A percentile compares a stretch with the other conserved stretches of the same genome.
These are phyloP conservation scores for Platysteira castanea DNA, from an alignment of 2,113 vertebrate genomes.

Conservation along the genomic window DNA sequence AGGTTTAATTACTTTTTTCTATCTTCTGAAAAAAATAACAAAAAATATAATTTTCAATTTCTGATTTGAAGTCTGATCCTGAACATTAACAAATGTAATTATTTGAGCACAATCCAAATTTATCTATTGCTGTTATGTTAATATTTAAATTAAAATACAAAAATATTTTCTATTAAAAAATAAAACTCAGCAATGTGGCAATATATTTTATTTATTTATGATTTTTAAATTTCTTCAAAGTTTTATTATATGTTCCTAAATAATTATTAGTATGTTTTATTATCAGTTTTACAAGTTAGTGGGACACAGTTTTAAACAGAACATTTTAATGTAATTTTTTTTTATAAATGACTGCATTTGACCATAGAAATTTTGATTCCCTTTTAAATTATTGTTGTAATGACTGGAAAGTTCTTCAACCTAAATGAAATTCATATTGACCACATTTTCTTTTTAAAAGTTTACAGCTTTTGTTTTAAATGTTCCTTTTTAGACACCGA, in stretches of 20 bases:
- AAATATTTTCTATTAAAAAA: background rate
- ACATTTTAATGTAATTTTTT: background rate
- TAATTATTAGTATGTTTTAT: background rate
- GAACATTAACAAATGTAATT: background rate
- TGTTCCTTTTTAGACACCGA: constrained; percentile 80
- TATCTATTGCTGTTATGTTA: background rate
- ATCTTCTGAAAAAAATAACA: background rate
- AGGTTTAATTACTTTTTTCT: background rate
- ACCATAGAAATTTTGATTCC: background rate
- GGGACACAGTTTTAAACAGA: background rate
- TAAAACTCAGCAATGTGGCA: background rate
- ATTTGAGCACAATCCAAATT: background rate
- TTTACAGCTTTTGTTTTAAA: constrained; percentile 1
- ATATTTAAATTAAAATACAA: background rate
- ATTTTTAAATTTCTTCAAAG: background rate
- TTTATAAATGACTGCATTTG: background rate
- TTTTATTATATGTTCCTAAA: background rate
- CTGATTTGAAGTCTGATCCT: background rate
- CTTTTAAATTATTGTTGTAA: background rate
- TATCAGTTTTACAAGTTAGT: background rate
- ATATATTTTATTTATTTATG: background rate
- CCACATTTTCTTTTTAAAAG: background rate
- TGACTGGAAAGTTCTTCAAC: background rate
- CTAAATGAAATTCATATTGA: background rate
- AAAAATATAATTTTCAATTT: background rate